phyloP scores from a whole-genome alignment of 2,113 vertebrate species.

The Rhynchopsitta pachyrhyncha region DNA sequence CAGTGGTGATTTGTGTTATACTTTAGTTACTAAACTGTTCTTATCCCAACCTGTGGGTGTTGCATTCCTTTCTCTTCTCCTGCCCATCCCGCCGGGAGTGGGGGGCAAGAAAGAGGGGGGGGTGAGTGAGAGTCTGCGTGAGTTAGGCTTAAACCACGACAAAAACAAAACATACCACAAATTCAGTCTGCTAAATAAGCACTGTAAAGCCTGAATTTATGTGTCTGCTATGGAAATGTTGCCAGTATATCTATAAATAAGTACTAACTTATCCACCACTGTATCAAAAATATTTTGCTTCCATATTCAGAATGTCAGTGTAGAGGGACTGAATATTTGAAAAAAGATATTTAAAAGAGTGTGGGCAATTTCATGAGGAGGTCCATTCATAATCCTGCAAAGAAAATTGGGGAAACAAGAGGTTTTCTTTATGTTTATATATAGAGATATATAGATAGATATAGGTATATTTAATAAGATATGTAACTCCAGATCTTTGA shows the following conservation, averaged over 20 bases:
- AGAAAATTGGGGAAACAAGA: not conserved
- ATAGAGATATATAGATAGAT: not conserved
- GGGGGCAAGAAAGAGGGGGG: too few species aligned
- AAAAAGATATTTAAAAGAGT: not conserved
- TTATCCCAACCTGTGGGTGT: too few species aligned
- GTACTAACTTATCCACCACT: not conserved
- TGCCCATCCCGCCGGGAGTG: too few species aligned
- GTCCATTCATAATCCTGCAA: not conserved
- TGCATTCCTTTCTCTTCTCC: too few species aligned
- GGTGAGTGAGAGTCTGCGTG: too few species aligned
- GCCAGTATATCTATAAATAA: not conserved
- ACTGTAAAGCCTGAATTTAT: not conserved
- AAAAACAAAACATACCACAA: rapidly evolving
- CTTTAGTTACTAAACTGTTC: too few species aligned
- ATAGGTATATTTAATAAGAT: not conserved
- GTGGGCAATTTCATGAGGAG: not conserved
- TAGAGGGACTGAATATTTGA: not conserved
- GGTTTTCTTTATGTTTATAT: not conserved
- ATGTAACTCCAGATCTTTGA: not conserved
- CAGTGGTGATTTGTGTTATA: too few species aligned
- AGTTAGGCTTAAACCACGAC: too few species aligned
- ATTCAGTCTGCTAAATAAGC: not conserved
- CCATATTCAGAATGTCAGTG: not conserved
- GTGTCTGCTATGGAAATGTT: not conserved
- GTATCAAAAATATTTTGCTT: not conserved